Base-by-base conservation (phyloP, 2,113 vertebrate species). In the Pavo muticus region DNA sequence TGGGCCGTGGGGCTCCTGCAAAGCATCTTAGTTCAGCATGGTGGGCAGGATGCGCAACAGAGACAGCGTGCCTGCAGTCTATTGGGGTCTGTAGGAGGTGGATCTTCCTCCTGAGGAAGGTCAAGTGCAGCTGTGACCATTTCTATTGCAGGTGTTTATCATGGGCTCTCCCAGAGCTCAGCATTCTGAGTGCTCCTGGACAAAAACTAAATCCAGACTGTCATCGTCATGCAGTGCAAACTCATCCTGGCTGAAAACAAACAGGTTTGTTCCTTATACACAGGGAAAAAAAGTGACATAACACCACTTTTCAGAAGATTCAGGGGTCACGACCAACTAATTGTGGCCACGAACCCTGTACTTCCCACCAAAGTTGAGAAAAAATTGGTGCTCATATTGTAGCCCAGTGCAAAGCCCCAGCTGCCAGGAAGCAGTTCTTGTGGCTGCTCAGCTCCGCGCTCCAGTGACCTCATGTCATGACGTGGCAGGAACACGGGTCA, bases 171-270 rank as follows among this genome's bases (percentile, higher is more conserved):
- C 37, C 75, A 83, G 11, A 70, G 27, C n/a, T 59, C 25, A 27
- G n/a, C 10, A 24, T 25, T 15, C 15, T 0, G 1, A 67, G 45
- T 0, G 0, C 54, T 70, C 37, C 1, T 24, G 12, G 27, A 48
- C 29, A 27, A 67, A 42, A 80, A 50, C 8, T 19, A 61, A 76
- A 61, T 5, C 35, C 8, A 16, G 23, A 4, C 1, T 64, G 20
- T 48, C 47, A 48, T 59, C 32, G 2, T 3, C 2, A 1, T 17
- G 14, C 35, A 71, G 52, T 23, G 76, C 14, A 35, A 86, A 20
- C 2, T 91, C 83, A 64, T 20, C 52, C 52, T n/a, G 23, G 12
- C 37, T 89, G 35, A 90, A 92, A 81, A 88, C 6, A 60, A 74
- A 45, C 0, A 6, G 35, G 5, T 30, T 79, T 67, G 27, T 29